phyloP scores from a whole-genome alignment of 2,113 vertebrate species.

The human region DNA sequence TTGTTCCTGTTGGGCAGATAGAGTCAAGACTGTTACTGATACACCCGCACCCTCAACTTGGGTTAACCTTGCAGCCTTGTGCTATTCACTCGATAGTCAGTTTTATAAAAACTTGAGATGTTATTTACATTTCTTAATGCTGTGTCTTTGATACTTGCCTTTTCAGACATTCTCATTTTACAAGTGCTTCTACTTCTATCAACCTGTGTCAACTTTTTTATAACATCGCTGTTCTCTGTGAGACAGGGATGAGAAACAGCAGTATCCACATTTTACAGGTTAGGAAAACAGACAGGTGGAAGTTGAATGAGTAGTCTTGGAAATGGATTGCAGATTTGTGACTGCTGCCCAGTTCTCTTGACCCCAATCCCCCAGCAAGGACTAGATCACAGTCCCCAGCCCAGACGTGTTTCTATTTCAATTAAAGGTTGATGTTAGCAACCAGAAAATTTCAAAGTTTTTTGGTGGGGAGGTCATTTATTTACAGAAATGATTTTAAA shows the following conservation, averaged over 20 bases:
- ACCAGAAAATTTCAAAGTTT: background rate
- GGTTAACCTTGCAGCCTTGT: background rate
- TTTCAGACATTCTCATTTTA: background rate
- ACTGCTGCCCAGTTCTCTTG: background rate
- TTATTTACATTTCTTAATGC: background rate
- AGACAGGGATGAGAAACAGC: background rate
- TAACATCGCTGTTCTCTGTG: background rate
- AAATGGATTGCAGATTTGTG: background rate
- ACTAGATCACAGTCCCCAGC: background rate
- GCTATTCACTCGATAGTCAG: background rate
- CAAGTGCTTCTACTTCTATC: background rate
- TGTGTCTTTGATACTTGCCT: background rate
- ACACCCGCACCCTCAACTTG: background rate
- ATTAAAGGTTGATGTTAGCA: background rate
- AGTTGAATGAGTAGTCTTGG: too few species aligned
- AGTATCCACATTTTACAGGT: background rate
- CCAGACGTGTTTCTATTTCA: background rate
- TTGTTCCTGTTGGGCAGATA: background rate
- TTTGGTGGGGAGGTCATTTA: background rate
- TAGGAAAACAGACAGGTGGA: background rate
- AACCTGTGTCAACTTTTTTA: background rate
- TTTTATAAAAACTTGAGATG: background rate
- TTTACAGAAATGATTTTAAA: conserved; percentile 17
- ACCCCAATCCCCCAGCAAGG: background rate
- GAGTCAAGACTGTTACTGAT: background rate